A percentile compares a stretch with the other conserved stretches of the same genome.
Evolutionary conservation across 2,113 vertebrate species (phyloP).

Genomic region (Bufo bufo): DNA sequence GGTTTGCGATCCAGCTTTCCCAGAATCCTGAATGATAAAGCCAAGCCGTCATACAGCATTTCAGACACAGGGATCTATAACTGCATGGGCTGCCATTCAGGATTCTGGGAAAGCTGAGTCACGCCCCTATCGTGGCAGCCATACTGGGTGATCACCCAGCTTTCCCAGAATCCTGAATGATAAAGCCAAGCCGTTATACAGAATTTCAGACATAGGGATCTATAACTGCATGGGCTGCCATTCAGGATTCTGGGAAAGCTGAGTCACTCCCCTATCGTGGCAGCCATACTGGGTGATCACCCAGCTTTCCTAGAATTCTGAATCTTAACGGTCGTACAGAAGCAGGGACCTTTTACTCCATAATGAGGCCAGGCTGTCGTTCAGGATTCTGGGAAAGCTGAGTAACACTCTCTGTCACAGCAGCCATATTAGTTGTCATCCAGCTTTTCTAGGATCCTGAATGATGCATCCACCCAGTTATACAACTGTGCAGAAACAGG

Average conservation of each 20-base stretch:
- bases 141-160: not conserved
- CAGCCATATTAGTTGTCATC: not conserved
- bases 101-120: not conserved
- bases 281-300: not conserved
- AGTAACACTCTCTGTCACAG: not conserved
- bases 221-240: too few species aligned
- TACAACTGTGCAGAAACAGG: too few species aligned
- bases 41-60: too few species aligned
- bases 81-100: too few species aligned
- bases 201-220: too few species aligned
- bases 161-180: not conserved
- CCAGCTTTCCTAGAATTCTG: not conserved
- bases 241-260: not conserved
- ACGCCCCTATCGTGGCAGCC: not conserved
- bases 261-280: not conserved
- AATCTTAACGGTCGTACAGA: not conserved
- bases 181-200: too few species aligned
- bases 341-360: too few species aligned
- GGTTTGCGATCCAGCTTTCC: not conserved
- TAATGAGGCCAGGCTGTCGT: too few species aligned
- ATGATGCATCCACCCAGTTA: not conserved
- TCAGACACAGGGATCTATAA: too few species aligned
- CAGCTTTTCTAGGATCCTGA: not conserved
- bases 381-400: not conserved
- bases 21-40: not conserved